These are phyloP conservation scores for Brachyhypopomus gauderio DNA, from an alignment of 2,113 vertebrate genomes.

Conservation along the genomic window DNA sequence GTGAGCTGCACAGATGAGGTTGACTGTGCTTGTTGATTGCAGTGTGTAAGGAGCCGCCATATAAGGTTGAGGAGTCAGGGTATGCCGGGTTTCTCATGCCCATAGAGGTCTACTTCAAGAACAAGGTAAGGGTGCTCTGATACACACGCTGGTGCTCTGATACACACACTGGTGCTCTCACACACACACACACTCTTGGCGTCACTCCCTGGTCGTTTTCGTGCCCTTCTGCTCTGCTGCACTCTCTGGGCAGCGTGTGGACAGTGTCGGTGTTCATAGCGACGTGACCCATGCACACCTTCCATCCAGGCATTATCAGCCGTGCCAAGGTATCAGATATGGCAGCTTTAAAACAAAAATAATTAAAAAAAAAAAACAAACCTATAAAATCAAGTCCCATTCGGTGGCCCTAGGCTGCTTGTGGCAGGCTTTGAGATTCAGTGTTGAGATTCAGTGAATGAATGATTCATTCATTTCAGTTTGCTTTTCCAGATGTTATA, in stretches of 20 bases:
- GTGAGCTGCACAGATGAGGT: neutral
- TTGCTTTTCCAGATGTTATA: neutral
- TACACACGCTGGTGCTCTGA: no score
- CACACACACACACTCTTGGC: no score
- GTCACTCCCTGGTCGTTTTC: no score
- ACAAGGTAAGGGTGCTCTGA: constrained; percentile 81
- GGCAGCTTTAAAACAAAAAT: neutral
- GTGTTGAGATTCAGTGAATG: no score
- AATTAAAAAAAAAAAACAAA: neutral
- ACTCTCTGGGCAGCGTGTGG: no score
- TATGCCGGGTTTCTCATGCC: constrained; percentile 99
- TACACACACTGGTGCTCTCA: no score
- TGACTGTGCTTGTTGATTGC: constrained; percentile 50
- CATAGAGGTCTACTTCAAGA: constrained; percentile 98
- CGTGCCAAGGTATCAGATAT: neutral
- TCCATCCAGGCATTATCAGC: constrained; percentile 13
- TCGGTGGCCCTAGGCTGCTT: neutral
- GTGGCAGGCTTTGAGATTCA: neutral
- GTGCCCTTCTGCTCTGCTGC: no score
- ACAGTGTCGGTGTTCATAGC: no score
- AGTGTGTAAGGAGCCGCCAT: constrained; percentile 99
- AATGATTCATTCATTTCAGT: neutral
- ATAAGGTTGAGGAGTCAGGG: constrained; percentile 98
- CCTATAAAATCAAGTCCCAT: neutral
- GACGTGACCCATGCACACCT: neutral